A percentile compares a stretch with the other conserved stretches of the same genome.
phyloP scores from a whole-genome alignment of 2,888 invertebrate species.

The Diadegma fenestrale region DNA sequence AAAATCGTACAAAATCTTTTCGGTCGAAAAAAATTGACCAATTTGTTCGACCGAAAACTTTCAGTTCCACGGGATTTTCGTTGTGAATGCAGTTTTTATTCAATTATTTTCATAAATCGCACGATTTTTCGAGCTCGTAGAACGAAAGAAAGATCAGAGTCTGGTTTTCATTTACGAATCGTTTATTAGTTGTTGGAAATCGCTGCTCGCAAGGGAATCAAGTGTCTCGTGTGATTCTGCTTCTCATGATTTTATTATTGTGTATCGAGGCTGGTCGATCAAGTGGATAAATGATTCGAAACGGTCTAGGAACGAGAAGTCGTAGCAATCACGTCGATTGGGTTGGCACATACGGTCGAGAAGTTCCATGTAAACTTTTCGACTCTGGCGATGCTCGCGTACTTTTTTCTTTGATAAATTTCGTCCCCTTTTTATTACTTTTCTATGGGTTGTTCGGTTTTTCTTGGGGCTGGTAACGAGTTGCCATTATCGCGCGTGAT shows the following conservation, averaged over 20 bases:
- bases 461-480: constrained; percentile 67
- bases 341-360: constrained; percentile 21
- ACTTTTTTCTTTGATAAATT: constrained; percentile 1
- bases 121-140: not conserved
- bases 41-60: not conserved
- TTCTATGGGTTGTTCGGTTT: constrained; percentile 53
- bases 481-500: constrained; percentile 69
- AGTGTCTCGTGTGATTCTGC: constrained; percentile 23
- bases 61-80: not conserved
- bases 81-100: not conserved
- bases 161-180: not conserved
- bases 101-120: not conserved
- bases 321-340: constrained; percentile 64
- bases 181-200: not conserved
- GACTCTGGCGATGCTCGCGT: constrained; percentile 35
- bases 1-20: constrained; percentile 11
- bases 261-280: constrained; percentile 50
- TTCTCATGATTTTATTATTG: constrained; percentile 56
- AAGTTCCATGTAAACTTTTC: constrained; percentile 52
- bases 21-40: not conserved
- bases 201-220: not conserved
- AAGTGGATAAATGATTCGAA: constrained; percentile 62
- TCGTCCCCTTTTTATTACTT: constrained; percentile 33
- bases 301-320: constrained; percentile 59
- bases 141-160: not conserved